These are phyloP conservation scores for Oligia strigilis DNA, from an alignment of 2,888 invertebrate genomes.

Conservation along the genomic window DNA sequence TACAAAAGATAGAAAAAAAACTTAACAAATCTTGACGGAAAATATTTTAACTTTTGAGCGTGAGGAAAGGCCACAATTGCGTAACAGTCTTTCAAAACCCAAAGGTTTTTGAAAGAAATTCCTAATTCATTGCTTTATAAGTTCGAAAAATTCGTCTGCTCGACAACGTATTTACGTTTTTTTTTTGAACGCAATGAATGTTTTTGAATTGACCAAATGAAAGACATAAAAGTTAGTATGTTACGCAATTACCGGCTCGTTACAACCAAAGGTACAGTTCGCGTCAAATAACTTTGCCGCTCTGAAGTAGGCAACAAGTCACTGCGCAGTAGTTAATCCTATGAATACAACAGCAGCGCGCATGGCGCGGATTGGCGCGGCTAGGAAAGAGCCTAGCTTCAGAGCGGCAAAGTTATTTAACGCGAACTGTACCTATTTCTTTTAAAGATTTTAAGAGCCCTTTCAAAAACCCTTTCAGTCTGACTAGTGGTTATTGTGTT, in stretches of 20 bases:
- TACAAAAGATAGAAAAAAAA: background rate
- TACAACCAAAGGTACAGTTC: too few relatives aligned
- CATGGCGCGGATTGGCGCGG: too few relatives aligned
- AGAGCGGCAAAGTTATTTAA: too few relatives aligned
- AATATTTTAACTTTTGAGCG: conserved; percentile 8
- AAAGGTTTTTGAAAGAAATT: background rate
- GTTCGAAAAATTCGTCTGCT: background rate
- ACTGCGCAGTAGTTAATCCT: too few relatives aligned
- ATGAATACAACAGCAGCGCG: too few relatives aligned
- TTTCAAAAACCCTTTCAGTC: background rate
- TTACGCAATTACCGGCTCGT: too few relatives aligned
- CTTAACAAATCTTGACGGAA: background rate
- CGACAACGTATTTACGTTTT: background rate
- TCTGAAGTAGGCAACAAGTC: too few relatives aligned
- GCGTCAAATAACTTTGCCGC: too few relatives aligned
- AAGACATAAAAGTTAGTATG: background rate
- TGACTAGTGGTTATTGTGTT: background rate
- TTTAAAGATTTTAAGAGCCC: too few relatives aligned
- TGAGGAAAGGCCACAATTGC: background rate
- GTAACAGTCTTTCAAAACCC: too few relatives aligned
- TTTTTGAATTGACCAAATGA: background rate
- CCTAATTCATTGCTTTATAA: background rate
- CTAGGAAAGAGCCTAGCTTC: too few relatives aligned
- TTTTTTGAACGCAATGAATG: background rate
- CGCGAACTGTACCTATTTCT: too few relatives aligned